These are phyloP conservation scores for Alauda arvensis DNA, from an alignment of 2,797 vertebrate genomes.

Conservation along the genomic window DNA sequence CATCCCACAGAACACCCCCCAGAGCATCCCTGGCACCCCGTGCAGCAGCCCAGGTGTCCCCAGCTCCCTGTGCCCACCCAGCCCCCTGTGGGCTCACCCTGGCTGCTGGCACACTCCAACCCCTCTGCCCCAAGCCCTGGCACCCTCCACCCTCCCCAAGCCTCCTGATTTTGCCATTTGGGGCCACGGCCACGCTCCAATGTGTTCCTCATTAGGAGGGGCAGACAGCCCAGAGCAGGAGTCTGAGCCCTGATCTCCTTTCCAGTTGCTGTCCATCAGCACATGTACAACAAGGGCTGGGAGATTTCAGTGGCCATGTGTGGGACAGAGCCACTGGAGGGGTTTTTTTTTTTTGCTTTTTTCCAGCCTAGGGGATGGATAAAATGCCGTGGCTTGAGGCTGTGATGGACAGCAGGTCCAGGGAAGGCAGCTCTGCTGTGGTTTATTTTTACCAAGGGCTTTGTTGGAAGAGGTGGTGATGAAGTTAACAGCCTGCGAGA, in stretches of 20 bases:
- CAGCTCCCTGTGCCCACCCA: fast-evolving
- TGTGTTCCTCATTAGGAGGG: conserved; percentile 65
- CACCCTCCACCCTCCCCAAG: not conserved
- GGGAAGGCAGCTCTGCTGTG: not conserved
- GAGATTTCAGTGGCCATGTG: conserved; percentile 51
- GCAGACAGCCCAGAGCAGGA: conserved; percentile 60
- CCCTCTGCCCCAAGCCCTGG: not conserved
- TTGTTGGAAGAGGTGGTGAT: conserved; percentile 59
- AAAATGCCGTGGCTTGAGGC: not conserved
- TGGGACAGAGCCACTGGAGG: not conserved
- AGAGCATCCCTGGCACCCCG: fast-evolving
- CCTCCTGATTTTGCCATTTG: conserved; percentile 30
- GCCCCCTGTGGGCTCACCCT: not conserved
- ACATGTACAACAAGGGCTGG: conserved; percentile 60
- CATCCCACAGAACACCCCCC: not conserved
- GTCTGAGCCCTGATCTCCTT: conserved; percentile 65
- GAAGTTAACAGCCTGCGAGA: conserved; percentile 65
- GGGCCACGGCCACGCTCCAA: not conserved
- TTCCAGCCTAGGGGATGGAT: not conserved
- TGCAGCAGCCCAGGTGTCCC: not conserved
- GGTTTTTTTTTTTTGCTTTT: not conserved
- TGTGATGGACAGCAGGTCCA: not conserved
- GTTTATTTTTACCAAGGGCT: conserved; percentile 62
- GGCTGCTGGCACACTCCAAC: not conserved
- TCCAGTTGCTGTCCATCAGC: conserved; percentile 65